Evolutionary conservation across 2,888 invertebrate genomes (phyloP).

Genomic region (Amaurobius ferox): DNA sequence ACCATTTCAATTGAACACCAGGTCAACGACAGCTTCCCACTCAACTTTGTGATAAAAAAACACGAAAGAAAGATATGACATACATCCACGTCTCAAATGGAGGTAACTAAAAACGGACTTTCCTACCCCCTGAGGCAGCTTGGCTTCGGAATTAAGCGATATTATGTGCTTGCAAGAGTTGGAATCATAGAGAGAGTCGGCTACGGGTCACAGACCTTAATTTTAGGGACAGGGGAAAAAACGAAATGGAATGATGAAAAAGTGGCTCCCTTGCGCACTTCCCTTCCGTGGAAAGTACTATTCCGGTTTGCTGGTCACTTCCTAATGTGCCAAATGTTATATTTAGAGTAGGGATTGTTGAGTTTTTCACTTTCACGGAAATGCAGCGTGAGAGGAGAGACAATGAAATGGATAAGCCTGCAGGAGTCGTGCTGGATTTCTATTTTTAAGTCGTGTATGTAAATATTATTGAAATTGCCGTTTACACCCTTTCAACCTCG

Average conservation of each 20-base stretch:
- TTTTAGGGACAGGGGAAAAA: background rate
- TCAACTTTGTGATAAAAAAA: background rate
- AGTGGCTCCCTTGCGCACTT: background rate
- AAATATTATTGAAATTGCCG: too few species aligned
- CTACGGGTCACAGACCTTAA: slow-evolving; percentile 12
- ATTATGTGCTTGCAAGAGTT: background rate
- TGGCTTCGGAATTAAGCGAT: background rate
- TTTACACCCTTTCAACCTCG: too few species aligned
- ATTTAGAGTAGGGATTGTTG: background rate
- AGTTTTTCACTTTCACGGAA: background rate
- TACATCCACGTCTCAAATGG: background rate
- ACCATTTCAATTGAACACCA: too few species aligned
- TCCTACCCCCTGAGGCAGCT: background rate
- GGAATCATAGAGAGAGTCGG: background rate
- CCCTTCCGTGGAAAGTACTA: background rate
- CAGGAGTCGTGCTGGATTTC: too few species aligned
- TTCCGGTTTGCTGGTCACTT: background rate
- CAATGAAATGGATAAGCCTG: too few species aligned
- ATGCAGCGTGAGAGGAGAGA: too few species aligned
- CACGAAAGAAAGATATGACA: background rate
- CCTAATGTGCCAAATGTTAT: background rate
- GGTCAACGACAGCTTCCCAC: background rate
- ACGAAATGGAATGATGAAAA: background rate
- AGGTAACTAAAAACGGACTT: slow-evolving; percentile 1
- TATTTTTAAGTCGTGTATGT: too few species aligned